A percentile compares a stretch with the other conserved stretches of the same genome.
phyloP scores from a whole-genome alignment of 2,888 invertebrate species.

The Bursaphelenchus okinawaensis region DNA sequence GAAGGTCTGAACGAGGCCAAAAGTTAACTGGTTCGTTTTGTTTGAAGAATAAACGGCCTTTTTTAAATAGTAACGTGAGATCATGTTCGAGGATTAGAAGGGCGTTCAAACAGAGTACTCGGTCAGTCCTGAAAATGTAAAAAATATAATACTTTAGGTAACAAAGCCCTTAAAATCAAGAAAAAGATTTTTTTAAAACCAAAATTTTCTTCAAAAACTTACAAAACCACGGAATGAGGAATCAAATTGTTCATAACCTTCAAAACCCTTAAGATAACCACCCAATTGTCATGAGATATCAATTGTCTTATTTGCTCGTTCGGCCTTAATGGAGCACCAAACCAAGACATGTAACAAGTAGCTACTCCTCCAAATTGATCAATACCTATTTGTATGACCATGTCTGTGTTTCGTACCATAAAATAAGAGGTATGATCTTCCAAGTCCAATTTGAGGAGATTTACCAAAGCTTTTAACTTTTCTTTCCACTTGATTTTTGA shows the following conservation, averaged over 20 bases:
- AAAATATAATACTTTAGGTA: no score
- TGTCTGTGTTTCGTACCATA: slow-evolving; percentile 7
- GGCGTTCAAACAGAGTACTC: slow-evolving; percentile 14
- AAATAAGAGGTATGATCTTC: slow-evolving; percentile 11
- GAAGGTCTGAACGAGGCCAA: slow-evolving; percentile 13
- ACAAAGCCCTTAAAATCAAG: no score
- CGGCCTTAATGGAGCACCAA: slow-evolving; percentile 6
- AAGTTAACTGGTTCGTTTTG: slow-evolving; percentile 1
- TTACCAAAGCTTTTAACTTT: slow-evolving; percentile 8
- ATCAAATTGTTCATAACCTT: neutral
- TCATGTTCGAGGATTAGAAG: slow-evolving; percentile 11
- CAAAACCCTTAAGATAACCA: slow-evolving; percentile 2
- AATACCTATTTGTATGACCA: slow-evolving; percentile 13
- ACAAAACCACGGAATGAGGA: slow-evolving; percentile 6
- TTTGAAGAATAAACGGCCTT: neutral
- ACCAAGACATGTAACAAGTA: slow-evolving; percentile 8
- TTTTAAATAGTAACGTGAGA: slow-evolving; percentile 7
- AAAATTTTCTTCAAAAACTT: neutral
- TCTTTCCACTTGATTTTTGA: neutral
- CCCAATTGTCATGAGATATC: slow-evolving; percentile 3
- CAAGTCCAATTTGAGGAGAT: slow-evolving; percentile 12
- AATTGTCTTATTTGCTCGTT: neutral
- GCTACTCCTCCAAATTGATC: slow-evolving; percentile 3
- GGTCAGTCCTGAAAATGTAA: slow-evolving; percentile 6
- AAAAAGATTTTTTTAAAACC: neutral